phyloP scores from a whole-genome alignment of 2,888 invertebrate species.

The Machimus rusticus region DNA sequence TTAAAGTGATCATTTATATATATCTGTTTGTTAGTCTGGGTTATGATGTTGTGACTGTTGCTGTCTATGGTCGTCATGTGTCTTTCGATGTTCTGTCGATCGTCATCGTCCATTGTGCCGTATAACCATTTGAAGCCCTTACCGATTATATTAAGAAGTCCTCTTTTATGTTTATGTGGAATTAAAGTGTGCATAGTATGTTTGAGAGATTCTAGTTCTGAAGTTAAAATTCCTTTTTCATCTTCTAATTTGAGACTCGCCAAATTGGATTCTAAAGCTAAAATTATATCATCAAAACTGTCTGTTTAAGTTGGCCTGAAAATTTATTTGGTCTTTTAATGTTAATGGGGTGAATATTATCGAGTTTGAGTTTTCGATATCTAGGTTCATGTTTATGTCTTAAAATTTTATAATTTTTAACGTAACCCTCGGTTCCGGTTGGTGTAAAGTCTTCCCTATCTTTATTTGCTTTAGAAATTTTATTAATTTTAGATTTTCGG shows the following conservation, averaged over 20 bases:
- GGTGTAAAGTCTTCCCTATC: slow-evolving; percentile 36
- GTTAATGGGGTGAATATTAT: slow-evolving; percentile 36
- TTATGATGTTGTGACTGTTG: slow-evolving; percentile 31
- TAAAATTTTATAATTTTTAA: slow-evolving; percentile 44
- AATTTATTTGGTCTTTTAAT: slow-evolving; percentile 47
- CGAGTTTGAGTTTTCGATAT: slow-evolving; percentile 36
- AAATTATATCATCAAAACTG: not conserved
- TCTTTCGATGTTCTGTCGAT: slow-evolving; percentile 22
- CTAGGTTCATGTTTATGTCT: slow-evolving; percentile 47
- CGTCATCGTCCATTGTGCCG: slow-evolving; percentile 41
- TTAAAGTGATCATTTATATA: slow-evolving; percentile 39
- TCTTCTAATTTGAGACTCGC: not conserved
- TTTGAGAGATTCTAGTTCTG: slow-evolving; percentile 2
- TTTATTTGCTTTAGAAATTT: slow-evolving; percentile 22
- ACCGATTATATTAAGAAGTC: slow-evolving; percentile 23
- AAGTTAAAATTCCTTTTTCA: not conserved
- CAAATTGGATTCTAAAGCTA: not conserved
- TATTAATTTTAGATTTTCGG: slow-evolving; percentile 10
- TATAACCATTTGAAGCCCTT: slow-evolving; percentile 33
- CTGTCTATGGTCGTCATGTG: slow-evolving; percentile 5
- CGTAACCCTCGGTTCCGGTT: not conserved
- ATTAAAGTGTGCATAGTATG: slow-evolving; percentile 22
- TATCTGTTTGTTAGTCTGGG: slow-evolving; percentile 32
- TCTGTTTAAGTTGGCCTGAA: slow-evolving; percentile 39
- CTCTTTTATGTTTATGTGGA: slow-evolving; percentile 34